Conservation (phyloP, 2,797 vertebrate species). For the Myoxocephalus aenaeus region DNA sequence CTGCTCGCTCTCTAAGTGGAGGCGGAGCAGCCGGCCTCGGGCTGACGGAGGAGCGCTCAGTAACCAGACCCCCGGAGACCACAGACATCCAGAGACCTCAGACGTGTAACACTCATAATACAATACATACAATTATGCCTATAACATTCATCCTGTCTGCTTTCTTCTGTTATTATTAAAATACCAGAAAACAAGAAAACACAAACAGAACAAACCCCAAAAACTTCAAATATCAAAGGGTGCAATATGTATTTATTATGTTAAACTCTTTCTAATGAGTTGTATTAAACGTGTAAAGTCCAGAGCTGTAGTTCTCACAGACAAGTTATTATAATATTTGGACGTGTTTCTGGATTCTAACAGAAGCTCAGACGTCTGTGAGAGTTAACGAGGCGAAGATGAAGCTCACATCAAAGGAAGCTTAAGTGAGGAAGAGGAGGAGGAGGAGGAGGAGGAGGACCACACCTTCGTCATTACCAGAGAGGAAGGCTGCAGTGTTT, state of each 20-base stretch:
- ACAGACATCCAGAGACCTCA: neutral
- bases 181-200: neutral
- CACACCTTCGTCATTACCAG: too few species aligned
- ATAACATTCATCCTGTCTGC: too few species aligned
- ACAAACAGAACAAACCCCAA: neutral
- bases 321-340: neutral
- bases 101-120: too few species aligned
- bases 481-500: too few species aligned
- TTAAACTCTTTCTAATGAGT: too few species aligned
- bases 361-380: neutral
- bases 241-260: neutral
- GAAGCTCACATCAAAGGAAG: slow-evolving; percentile 31
- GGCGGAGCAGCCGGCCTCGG: slow-evolving; percentile 82
- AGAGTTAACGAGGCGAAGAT: slow-evolving; percentile 25
- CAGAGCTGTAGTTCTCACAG: too few species aligned
- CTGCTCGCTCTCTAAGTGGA: slow-evolving; percentile 83
- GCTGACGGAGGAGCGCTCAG: slow-evolving; percentile 79
- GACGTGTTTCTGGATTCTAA: too few species aligned
- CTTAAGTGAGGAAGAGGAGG: neutral
- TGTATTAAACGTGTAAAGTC: too few species aligned
- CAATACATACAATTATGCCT: too few species aligned
- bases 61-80: slow-evolving; percentile 72
- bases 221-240: neutral
- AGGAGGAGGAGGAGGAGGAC: too few species aligned
- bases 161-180: too few species aligned